Base-by-base conservation (phyloP, 2,113 vertebrate species). In the Aphyosemion australe region DNA sequence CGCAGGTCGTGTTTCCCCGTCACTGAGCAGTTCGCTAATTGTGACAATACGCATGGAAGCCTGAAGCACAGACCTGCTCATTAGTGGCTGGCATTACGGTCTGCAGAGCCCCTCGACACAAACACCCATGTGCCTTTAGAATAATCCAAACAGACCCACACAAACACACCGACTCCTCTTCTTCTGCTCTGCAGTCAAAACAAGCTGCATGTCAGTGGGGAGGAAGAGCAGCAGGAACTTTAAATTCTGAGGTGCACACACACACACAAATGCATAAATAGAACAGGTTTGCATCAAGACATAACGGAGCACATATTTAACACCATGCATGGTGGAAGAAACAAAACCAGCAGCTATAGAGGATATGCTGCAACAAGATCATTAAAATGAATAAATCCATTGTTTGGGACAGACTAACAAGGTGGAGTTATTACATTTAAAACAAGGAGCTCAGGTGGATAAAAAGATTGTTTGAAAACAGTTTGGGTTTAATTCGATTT, bases 1-100 rank as follows among this genome's bases (percentile, higher is more conserved):
- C 51, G 1, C 12, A 0, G 52, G 18, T 45, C n/a, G 45, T 14
- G 69, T 67, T 86, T 84, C 74, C 66, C 48, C 19, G 5, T 76
- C 72, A 51, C 72, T 48, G 57, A 80, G 56, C 69, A 69, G 39
- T 73, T 76, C 65, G 61, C 69, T 86, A 85, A 84, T 76, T 72
- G 70, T 19, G 64, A 53, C 58, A 66, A 58, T 65, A 62, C 52
- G 62, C 54, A 58, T 42, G 52, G 61, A 53, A 52, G 18, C 60
- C 59, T 61, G 4, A 1, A 67, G 54, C 72, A 37, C 41, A 57
- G 61, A 69, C 48, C 50, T 64, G 68, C 79, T 91, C 80, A 90
- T 90, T 88, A 89, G 70, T 8, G 8, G 16, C 42, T 1, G 34
- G n/a, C 53, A 43, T 58, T 34, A 12, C 60, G 59, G 34, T 54